Conservation (phyloP, 2,113 vertebrate genomes). For the Ciconia stormi region DNA sequence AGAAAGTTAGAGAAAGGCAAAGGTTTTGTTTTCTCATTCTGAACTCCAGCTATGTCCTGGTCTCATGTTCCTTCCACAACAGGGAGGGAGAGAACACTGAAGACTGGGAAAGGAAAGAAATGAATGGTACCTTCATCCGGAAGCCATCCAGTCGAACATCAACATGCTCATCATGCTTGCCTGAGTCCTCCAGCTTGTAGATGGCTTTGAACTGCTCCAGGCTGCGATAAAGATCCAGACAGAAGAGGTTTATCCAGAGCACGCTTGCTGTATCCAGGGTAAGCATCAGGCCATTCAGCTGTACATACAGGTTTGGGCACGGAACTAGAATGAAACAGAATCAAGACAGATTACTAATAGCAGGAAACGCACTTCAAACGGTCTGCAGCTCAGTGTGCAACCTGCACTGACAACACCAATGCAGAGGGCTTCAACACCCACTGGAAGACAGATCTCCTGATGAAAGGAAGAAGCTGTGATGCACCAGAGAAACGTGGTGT, state of each 20-base stretch:
- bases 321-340: slow-evolving; percentile 79
- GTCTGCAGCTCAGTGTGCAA: neutral
- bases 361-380: neutral
- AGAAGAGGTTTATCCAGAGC: slow-evolving; percentile 94
- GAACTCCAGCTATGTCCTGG: neutral
- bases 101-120: neutral
- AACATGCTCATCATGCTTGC: slow-evolving; percentile 85
- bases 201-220: slow-evolving; percentile 96
- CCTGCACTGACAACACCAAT: neutral
- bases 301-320: slow-evolving; percentile 88
- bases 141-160: slow-evolving; percentile 88
- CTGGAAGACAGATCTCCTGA: neutral
- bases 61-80: neutral
- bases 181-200: slow-evolving; percentile 89
- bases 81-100: neutral
- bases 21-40: neutral
- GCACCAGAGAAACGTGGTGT: neutral
- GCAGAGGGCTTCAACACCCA: neutral
- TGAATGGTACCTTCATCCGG: slow-evolving; percentile 81
- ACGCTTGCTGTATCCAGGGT: slow-evolving; percentile 87
- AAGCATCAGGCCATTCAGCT: slow-evolving; percentile 88
- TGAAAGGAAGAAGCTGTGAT: neutral
- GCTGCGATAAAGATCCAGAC: slow-evolving; percentile 87
- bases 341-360: neutral
- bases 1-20: neutral